Evolutionary conservation across 2,113 vertebrate genomes (phyloP).

Genomic region (Paramisgurnus dabryanus): DNA sequence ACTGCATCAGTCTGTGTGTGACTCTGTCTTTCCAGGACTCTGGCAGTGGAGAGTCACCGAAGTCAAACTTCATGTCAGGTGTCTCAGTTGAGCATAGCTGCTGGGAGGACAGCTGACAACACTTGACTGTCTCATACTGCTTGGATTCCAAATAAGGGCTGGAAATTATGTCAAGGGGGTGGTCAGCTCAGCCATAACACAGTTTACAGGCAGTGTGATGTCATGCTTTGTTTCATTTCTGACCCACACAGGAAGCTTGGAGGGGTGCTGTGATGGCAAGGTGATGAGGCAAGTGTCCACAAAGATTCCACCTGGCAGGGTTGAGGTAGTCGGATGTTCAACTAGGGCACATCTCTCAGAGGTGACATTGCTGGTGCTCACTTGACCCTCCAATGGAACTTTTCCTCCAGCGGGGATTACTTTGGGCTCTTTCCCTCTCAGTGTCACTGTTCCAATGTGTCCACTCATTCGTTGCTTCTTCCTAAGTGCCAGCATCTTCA

Average conservation of each 20-base stretch:
- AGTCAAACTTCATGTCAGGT: too few relatives aligned
- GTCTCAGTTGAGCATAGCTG: too few relatives aligned
- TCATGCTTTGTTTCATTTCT: constrained; percentile 32
- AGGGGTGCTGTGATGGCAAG: background rate
- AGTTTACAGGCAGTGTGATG: constrained; percentile 12
- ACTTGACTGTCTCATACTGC: too few relatives aligned
- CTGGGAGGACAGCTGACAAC: too few relatives aligned
- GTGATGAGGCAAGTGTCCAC: constrained; percentile 29
- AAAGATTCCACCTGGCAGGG: constrained; percentile 39
- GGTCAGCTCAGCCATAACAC: constrained; percentile 26
- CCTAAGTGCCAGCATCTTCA: background rate
- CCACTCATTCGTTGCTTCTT: background rate
- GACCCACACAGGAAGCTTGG: constrained; percentile 34
- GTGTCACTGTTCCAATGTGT: background rate
- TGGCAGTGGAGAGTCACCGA: too few relatives aligned
- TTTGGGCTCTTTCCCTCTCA: background rate
- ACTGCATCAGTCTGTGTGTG: too few relatives aligned
- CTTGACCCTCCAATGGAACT: constrained; percentile 13
- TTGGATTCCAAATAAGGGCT: too few relatives aligned
- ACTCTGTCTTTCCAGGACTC: too few relatives aligned
- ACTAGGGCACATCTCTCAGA: too few relatives aligned
- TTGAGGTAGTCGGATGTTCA: background rate
- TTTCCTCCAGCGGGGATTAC: constrained; percentile 20
- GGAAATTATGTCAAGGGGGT: background rate
- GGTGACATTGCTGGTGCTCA: background rate